A percentile compares a stretch with the other conserved stretches of the same genome.
These are phyloP conservation scores for Falco columbarius DNA, from an alignment of 2,797 vertebrate species.

Conservation along the genomic window DNA sequence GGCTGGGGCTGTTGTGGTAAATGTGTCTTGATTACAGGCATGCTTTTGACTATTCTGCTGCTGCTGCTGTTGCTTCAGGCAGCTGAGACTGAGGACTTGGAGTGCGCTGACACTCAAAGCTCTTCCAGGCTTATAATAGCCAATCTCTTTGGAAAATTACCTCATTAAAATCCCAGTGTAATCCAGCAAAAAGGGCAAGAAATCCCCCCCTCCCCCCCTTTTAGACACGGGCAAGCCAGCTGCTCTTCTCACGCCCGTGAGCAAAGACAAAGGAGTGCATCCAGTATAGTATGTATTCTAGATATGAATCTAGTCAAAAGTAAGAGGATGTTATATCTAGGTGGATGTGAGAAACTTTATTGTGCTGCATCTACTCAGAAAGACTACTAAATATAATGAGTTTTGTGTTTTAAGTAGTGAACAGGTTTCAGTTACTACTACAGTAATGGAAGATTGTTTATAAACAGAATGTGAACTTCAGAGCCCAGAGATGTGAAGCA, in stretches of 20 bases:
- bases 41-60: background rate
- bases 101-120: background rate
- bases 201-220: background rate
- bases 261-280: background rate
- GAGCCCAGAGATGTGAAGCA: background rate
- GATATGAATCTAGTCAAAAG: background rate
- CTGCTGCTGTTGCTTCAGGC: constrained; percentile 48
- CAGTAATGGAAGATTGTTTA: background rate
- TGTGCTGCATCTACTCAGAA: background rate
- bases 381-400: background rate
- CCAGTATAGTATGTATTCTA: background rate
- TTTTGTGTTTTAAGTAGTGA: background rate
- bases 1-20: constrained; percentile 15
- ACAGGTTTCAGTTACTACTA: background rate
- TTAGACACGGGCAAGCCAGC: background rate
- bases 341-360: background rate
- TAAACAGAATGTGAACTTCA: background rate
- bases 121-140: constrained; percentile 46
- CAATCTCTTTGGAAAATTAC: constrained; percentile 51
- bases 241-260: background rate
- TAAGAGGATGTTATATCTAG: background rate
- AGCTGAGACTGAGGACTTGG: background rate
- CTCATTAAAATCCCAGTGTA: constrained; percentile 23
- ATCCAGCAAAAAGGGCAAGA: constrained; percentile 9
- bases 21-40: constrained; percentile 47